Base-by-base conservation (phyloP, 2,113 vertebrate species). In the Microcebus ravelobensis region DNA sequence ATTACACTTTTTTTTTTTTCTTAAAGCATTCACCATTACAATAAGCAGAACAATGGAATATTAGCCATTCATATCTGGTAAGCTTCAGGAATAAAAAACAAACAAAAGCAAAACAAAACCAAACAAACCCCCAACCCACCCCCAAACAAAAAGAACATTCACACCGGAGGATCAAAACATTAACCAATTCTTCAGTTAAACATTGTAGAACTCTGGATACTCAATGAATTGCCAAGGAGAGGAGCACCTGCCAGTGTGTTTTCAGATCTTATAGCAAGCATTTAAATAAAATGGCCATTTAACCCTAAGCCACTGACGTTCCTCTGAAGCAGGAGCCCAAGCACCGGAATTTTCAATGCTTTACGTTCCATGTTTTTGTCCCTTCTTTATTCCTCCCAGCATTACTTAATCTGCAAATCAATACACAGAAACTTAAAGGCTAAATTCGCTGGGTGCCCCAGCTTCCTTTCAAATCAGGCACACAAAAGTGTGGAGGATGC, bases 1-100 rank as follows among this genome's bases (percentile, higher is more conserved):
- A 98, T 98, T 98, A 99, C 98, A 98, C 94, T 98, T 96, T 98
- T 48, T 45, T 48, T 45, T 97, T 87, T 97, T 96, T 97, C 96
- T 98, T 98, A 98, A 99, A 98, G 98, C 98, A 98, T 98, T 98
- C 98, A 98, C 98, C 97, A 97, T 98, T 98, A 99, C 98, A 98
- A 98, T 97, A 98, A 96, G 98, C 98, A 96, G 95, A 98, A 98
- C 97, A 98, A 98, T 57, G 98, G 92, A 98, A 95, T 98, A 99
- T 97, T 98, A 98, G 97, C 97, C 97, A 98, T 98, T 98, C 98
- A 91, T 97, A 98, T 98, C 98, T 98, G 98, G 97, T 97, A 94
- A 98, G 97, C 97, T 98, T 98, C 92, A 98, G 97, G 96, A 98
- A 91, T 96, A 84, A 98, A 98, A 98, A 97, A 65, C 20, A 57